phyloP scores from a whole-genome alignment of 2,797 vertebrate genomes.

The Crenuchus spilurus region DNA sequence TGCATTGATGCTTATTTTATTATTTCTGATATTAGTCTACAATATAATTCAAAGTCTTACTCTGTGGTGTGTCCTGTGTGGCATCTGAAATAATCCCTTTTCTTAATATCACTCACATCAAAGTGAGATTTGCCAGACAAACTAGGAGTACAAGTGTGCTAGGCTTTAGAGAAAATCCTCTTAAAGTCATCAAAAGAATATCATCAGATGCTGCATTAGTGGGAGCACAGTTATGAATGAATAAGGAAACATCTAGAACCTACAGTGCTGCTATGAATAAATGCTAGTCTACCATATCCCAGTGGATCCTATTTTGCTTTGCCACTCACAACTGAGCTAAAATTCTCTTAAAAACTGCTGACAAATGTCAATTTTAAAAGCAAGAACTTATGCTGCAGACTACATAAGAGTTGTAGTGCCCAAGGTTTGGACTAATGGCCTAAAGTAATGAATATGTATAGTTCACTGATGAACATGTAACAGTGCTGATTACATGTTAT shows the following conservation, averaged over 20 bases:
- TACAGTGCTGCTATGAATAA: background rate
- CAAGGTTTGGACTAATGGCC: too few relatives aligned
- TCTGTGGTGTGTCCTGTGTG: background rate
- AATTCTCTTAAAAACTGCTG: too few relatives aligned
- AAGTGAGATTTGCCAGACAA: background rate
- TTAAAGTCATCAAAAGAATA: constrained; percentile 21
- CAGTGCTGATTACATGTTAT: too few relatives aligned
- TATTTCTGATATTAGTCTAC: background rate
- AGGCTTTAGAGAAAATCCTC: constrained; percentile 7
- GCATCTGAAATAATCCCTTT: background rate
- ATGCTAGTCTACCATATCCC: too few relatives aligned
- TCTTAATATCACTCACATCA: constrained; percentile 1
- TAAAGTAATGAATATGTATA: too few relatives aligned
- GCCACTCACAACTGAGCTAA: too few relatives aligned
- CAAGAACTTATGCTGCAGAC: too few relatives aligned
- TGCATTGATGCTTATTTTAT: background rate
- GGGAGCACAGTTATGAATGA: background rate
- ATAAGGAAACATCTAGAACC: background rate
- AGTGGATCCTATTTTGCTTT: too few relatives aligned
- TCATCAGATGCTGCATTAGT: background rate
- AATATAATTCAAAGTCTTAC: background rate
- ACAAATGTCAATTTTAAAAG: too few relatives aligned
- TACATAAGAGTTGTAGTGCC: too few relatives aligned
- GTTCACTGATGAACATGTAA: too few relatives aligned
- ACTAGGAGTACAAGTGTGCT: background rate